Base-by-base conservation (phyloP, 2,113 vertebrate species). In the Brachyistius frenatus region DNA sequence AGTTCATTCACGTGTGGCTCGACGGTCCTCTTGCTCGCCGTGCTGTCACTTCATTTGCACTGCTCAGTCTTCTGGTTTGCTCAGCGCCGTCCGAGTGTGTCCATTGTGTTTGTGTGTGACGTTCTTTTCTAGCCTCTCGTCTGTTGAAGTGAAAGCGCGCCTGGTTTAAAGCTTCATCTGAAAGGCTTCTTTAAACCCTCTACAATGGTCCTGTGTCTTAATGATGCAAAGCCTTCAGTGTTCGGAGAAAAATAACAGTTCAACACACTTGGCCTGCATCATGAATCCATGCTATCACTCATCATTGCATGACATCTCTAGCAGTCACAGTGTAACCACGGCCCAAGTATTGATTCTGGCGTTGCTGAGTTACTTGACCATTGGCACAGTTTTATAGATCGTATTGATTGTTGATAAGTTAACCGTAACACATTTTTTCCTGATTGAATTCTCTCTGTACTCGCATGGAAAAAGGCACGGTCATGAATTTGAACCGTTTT, bases 171-270 rank as follows among this genome's bases (percentile, higher is more conserved):
- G 67, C 83, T 78, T 74, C 80, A 46, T 90, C 71, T 93, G 85
- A 93, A 93, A 87, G 89, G 79, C 73, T 74, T 80, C 78, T 92
- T 92, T 65, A 83, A 82, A 56, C 13, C 35, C 56, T 15, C 50
- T 15, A 95, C 94, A 95, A 94, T 89, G 87, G 58, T 58, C 65
- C 78, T 91, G 86, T 94, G 92, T 93, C 52, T 80, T 68, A 83
- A 74, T 46, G 72, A 85, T 67, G 86, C 70, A 85, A 86, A 85
- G 83, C 66, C 53, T 76, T 63, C 83, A 81, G 71, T 88, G 86
- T 83, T 66, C 16, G 33, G 63, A 65, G 74, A 67, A 81, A 73
- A 75, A 80, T 76, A 86, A 86, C 78, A 80, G 85, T 84, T 50
- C 32, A 44, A 47, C 80, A 77, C 88, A 76, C 67, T 86, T 75